phyloP scores from a whole-genome alignment of 2,888 invertebrate genomes.

The Spisula solida region DNA sequence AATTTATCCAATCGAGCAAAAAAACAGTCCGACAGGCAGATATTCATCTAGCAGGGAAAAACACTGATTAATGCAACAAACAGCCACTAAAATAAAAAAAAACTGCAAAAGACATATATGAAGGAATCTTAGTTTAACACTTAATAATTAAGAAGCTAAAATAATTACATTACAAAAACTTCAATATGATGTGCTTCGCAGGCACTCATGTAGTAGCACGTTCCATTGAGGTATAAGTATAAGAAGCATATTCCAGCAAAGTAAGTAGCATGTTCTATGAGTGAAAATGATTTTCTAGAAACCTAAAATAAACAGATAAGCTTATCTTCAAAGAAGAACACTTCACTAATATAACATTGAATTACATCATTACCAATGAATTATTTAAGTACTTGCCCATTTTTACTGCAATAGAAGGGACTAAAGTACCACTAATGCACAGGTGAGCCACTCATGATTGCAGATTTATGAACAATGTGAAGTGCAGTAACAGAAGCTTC shows the following conservation, averaged over 20 bases:
- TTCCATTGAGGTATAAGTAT: no score
- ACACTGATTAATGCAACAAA: background rate
- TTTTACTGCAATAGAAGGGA: background rate
- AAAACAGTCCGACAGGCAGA: background rate
- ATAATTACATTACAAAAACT: background rate
- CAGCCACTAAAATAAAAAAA: background rate
- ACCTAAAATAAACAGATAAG: constrained; percentile 5
- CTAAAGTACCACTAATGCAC: background rate
- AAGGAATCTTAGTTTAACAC: background rate
- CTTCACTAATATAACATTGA: background rate
- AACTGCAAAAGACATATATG: background rate
- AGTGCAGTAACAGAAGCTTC: background rate
- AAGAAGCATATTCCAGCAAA: no score
- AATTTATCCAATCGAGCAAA: background rate
- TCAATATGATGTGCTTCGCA: background rate
- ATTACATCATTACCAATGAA: constrained; percentile 15
- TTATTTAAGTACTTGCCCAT: constrained; percentile 7
- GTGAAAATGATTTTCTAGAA: background rate
- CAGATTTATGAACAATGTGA: constrained; percentile 8
- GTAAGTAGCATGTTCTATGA: background rate
- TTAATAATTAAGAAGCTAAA: background rate
- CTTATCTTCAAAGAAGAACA: background rate
- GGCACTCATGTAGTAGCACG: background rate
- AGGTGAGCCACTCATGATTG: background rate
- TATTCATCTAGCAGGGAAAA: background rate